Evolutionary conservation across 2,113 vertebrate species (phyloP).

Genomic region (Phylloscopus trochiloides): DNA sequence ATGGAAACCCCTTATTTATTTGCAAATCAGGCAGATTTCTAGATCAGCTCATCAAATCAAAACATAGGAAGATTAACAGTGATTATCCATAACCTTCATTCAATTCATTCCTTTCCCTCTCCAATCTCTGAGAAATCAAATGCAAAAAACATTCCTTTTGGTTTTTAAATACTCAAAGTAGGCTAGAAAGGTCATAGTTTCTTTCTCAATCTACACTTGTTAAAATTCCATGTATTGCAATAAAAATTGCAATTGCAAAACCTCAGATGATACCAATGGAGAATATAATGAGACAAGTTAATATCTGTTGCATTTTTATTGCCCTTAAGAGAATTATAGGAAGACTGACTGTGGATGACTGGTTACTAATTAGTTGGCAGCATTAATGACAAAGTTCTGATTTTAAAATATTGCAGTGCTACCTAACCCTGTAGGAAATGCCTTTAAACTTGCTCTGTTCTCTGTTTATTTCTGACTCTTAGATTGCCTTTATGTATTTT

Average conservation of each 20-base stretch:
- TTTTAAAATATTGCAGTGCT: background rate
- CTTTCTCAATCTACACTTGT: background rate
- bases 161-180: background rate
- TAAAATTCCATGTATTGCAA: conserved; percentile 1
- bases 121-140: background rate
- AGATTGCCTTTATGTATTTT: background rate
- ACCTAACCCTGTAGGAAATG: background rate
- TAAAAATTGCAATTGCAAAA: too few relatives aligned
- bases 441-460: background rate
- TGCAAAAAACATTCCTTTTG: background rate
- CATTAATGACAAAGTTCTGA: background rate
- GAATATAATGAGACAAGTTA: background rate
- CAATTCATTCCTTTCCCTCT: background rate
- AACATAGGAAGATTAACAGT: background rate
- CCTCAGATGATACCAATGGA: background rate
- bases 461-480: background rate
- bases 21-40: background rate
- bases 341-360: background rate
- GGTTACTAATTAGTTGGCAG: background rate
- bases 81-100: background rate
- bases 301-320: background rate
- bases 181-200: background rate
- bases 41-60: background rate
- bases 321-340: background rate
- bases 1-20: rapidly evolving